Evolutionary conservation across 37 sponge, comb jelly and placozoan species (phyloP), one percentile per base, ranked within the genome.

Genomic region (Amphimedon queenslandica): DNA sequence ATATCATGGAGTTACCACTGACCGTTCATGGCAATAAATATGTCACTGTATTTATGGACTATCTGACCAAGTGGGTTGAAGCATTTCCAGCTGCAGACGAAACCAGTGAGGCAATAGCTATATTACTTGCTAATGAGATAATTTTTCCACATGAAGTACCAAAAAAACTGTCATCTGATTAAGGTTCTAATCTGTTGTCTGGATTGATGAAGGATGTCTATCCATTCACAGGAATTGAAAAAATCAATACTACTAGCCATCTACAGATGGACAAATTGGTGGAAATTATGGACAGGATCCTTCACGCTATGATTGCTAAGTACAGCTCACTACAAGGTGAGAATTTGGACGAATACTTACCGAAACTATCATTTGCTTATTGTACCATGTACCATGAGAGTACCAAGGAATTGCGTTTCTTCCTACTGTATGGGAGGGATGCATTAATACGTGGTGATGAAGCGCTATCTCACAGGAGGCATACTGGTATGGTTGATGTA

Each of bases 1-100:
- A 84, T 60, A 79, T 84, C 20, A 53, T 72, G 24, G 68, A 79
- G 30, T 64, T 79, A 23, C 86, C 76, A 1, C 21, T n/a, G 57
- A 75, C 88, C n/a, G 67, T 30, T 1, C 2, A 53, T 4, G 77
- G 77, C 6, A 77, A 77, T 67, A 63, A 64, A 1, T 77, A 77
- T 33, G 69, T 41, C 2, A 67, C 67, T 1, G 38, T 37, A 2
- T 77, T 77, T 67, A 58, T 77, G 33, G 68, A 77, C 5, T 77
- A 77, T 40, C 58, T 77, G 1, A 77, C 77, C 3, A 77, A 77
- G 20, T 77, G 77, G 77, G 67, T 65, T 1, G 77, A 77, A 58
- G 36, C 66, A 0, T 77, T 55, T 33, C 13, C 73, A 24, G 5
- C 36, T 11, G 2, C 33, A 11, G 40, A 72, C 36, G 58, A 58